These are phyloP conservation scores for Sylvicola cinctus DNA, from an alignment of 2,888 invertebrate species.

Conservation along the genomic window DNA sequence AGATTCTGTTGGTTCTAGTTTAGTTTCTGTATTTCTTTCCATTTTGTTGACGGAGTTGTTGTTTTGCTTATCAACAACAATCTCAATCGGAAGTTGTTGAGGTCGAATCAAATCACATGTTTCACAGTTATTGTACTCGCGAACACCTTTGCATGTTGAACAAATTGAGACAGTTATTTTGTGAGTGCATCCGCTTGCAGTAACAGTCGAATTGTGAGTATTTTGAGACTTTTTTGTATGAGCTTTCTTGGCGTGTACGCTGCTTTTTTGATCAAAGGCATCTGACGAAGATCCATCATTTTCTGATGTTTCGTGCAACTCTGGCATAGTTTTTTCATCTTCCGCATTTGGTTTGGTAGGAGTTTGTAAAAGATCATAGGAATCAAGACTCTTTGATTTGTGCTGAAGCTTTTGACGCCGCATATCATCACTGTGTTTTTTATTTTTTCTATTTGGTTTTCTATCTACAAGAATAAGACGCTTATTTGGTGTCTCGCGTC, in stretches of 20 bases:
- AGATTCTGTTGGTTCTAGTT: too few species aligned
- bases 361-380: slow-evolving; percentile 45
- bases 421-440: slow-evolving; percentile 14
- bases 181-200: not conserved
- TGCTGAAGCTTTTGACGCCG: slow-evolving; percentile 21
- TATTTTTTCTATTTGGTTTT: slow-evolving; percentile 30
- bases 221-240: not conserved
- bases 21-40: too few species aligned
- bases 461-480: slow-evolving; percentile 54
- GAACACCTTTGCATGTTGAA: not conserved
- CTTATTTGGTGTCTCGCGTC: slow-evolving; percentile 51
- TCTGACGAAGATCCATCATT: slow-evolving; percentile 12
- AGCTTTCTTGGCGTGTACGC: not conserved
- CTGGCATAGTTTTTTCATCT: slow-evolving; percentile 16
- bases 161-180: not conserved
- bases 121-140: too few species aligned
- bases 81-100: not conserved
- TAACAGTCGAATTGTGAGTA: not conserved
- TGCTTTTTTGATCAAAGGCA: not conserved
- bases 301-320: slow-evolving; percentile 20
- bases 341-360: slow-evolving; percentile 12
- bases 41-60: not conserved
- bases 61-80: not conserved
- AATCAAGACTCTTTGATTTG: slow-evolving; percentile 61
- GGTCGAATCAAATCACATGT: not conserved